Conservation (phyloP, 2,888 invertebrate genomes). For the Tribolium freemani region DNA sequence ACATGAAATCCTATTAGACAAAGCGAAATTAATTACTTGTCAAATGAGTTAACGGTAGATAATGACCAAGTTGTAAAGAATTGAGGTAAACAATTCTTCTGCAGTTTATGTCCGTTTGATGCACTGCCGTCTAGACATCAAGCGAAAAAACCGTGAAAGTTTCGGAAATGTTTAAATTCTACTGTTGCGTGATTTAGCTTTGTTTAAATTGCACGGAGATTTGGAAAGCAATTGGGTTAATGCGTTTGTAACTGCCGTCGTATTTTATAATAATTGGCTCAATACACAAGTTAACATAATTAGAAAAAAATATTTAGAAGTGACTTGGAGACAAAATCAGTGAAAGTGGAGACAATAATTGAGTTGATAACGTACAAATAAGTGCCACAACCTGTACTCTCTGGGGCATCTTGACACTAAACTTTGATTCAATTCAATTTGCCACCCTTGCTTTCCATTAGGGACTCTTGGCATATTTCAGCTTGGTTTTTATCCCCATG, state of each 20-base stretch:
- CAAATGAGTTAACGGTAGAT: constrained; percentile 11
- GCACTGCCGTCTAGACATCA: background rate
- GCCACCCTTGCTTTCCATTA: constrained; percentile 26
- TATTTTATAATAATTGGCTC: no score
- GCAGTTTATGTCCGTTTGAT: background rate
- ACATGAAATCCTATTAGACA: constrained; percentile 25
- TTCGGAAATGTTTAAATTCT: background rate
- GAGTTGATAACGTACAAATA: background rate
- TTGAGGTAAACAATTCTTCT: background rate
- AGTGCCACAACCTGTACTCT: background rate
- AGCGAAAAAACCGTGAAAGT: background rate
- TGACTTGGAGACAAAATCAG: background rate
- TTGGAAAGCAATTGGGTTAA: background rate
- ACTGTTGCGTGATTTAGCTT: background rate
- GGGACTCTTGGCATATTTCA: constrained; percentile 26
- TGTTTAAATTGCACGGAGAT: no score
- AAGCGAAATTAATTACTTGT: constrained; percentile 29
- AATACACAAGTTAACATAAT: no score
- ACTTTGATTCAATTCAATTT: constrained; percentile 30
- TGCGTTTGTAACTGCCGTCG: background rate
- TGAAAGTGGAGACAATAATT: constrained; percentile 8
- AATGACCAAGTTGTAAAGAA: background rate
- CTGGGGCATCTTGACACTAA: constrained; percentile 1
- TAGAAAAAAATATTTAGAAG: background rate
- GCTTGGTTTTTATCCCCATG: constrained; percentile 9